Conservation (phyloP, 2,113 vertebrate species). For the Ammodramus savannarum region DNA sequence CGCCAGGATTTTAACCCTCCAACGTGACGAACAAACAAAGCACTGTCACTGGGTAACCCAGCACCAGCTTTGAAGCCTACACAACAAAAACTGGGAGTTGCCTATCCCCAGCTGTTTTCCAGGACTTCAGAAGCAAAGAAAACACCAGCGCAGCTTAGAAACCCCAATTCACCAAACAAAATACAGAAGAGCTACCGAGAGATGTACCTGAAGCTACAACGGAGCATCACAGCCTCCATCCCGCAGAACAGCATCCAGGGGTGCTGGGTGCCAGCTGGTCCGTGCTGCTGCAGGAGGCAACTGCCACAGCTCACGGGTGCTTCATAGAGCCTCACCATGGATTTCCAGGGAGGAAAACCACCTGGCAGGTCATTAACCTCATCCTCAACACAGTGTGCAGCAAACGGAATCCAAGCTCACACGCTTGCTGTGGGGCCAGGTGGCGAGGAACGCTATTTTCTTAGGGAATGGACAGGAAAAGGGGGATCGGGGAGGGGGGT, state of each 20-base stretch:
- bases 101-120: background rate
- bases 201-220: background rate
- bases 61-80: background rate
- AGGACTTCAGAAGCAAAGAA: background rate
- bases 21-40: background rate
- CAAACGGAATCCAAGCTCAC: background rate
- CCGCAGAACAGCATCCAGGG: fast-evolving
- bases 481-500: background rate
- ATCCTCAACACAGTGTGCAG: background rate
- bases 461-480: background rate
- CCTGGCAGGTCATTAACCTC: background rate
- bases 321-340: background rate
- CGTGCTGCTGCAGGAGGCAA: background rate
- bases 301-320: background rate
- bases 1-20: background rate
- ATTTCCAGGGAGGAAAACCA: background rate
- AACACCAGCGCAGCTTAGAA: background rate
- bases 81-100: background rate
- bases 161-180: background rate
- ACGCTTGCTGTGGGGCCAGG: fast-evolving
- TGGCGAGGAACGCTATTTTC: background rate
- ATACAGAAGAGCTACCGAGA: background rate
- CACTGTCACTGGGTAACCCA: fast-evolving
- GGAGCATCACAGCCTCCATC: background rate
- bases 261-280: background rate